phyloP scores from a whole-genome alignment of 1,140 invertebrate species.

The Muscidifurax raptorellus region DNA sequence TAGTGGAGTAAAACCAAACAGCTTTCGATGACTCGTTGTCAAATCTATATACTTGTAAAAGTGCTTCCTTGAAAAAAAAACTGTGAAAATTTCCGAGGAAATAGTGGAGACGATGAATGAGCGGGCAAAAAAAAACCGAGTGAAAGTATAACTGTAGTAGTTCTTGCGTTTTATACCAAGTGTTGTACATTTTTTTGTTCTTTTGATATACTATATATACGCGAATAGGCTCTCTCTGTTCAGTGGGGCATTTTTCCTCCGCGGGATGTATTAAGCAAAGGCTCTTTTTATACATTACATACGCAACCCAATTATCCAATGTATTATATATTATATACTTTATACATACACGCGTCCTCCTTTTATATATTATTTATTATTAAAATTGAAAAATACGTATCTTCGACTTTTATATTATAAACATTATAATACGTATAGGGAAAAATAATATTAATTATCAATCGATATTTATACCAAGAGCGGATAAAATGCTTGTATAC shows the following conservation, averaged over 20 bases:
- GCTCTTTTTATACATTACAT: constrained; percentile 47
- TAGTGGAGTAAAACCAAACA: neutral
- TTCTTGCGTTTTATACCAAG: constrained; percentile 42
- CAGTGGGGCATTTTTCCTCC: constrained; percentile 3
- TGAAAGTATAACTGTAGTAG: constrained; percentile 17
- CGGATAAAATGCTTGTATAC: neutral
- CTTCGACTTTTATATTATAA: constrained; percentile 49
- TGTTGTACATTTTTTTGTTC: constrained; percentile 46
- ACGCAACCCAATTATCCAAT: constrained; percentile 24
- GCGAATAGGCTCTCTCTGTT: constrained; percentile 17
- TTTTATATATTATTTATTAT: constrained; percentile 53
- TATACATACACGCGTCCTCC: constrained; percentile 38
- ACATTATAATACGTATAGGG: constrained; percentile 16
- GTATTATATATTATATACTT: constrained; percentile 49
- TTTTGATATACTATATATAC: neutral
- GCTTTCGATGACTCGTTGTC: constrained; percentile 4
- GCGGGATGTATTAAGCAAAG: neutral
- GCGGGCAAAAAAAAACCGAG: constrained; percentile 7
- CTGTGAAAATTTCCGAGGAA: neutral
- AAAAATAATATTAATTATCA: constrained; percentile 25
- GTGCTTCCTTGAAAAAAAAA: constrained; percentile 41
- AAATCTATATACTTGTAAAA: constrained; percentile 16
- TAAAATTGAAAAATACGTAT: constrained; percentile 4
- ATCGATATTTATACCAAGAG: constrained; percentile 22
- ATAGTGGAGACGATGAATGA: constrained; percentile 11